phyloP scores from a whole-genome alignment of 2,888 invertebrate genomes.

The Zygogramma bicolorata region DNA sequence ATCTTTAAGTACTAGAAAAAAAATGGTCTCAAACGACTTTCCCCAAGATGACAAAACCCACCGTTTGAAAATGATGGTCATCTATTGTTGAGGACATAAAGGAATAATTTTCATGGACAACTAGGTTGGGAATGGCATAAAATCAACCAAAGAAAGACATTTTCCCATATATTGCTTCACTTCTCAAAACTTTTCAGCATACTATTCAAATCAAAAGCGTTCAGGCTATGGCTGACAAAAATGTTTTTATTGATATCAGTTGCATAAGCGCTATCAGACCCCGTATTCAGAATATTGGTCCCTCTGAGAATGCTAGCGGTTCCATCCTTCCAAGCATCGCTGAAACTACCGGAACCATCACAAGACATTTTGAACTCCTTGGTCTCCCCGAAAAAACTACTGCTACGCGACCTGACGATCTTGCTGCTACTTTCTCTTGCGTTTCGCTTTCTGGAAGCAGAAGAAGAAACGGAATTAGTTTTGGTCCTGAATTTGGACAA shows the following conservation, averaged over 20 bases:
- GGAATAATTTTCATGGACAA: too few species aligned
- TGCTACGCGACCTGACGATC: slow-evolving; percentile 20
- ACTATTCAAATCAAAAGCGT: slow-evolving; percentile 52
- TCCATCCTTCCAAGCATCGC: slow-evolving; percentile 69
- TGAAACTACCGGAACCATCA: slow-evolving; percentile 26
- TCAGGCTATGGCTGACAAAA: slow-evolving; percentile 44
- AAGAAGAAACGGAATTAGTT: slow-evolving; percentile 38
- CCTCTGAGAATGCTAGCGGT: slow-evolving; percentile 69
- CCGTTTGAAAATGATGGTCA: too few species aligned
- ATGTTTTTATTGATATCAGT: slow-evolving; percentile 53
- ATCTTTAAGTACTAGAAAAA: too few species aligned
- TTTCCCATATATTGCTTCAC: not conserved
- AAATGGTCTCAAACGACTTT: too few species aligned
- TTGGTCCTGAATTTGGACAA: slow-evolving; percentile 33
- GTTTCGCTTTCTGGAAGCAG: slow-evolving; percentile 61
- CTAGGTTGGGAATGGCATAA: too few species aligned
- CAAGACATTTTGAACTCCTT: slow-evolving; percentile 40
- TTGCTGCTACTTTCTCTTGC: slow-evolving; percentile 58
- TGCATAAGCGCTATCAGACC: slow-evolving; percentile 29
- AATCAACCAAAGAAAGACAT: too few species aligned
- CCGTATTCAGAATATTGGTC: slow-evolving; percentile 52
- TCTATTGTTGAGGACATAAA: too few species aligned
- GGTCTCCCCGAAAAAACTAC: slow-evolving; percentile 48
- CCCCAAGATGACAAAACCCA: too few species aligned
- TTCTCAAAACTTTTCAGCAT: slow-evolving; percentile 39